Evolutionary conservation across 2,113 vertebrate genomes (phyloP).

Genomic region (Myrmecobius fasciatus): DNA sequence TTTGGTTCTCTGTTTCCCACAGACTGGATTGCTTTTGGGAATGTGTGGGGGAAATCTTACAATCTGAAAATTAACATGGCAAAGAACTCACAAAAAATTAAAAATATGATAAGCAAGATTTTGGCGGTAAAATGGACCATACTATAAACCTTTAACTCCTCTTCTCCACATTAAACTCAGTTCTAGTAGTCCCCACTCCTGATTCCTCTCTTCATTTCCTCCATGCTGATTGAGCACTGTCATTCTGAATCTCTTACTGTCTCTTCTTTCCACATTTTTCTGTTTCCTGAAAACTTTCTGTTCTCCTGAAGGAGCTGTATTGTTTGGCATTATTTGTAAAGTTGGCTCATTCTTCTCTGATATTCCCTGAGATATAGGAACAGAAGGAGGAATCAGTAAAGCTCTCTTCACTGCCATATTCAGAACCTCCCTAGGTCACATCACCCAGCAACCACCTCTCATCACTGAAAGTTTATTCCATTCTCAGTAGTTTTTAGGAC

Average conservation of each 20-base stretch:
- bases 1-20: not conserved
- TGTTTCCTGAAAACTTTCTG: not conserved
- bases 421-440: not conserved
- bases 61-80: not conserved
- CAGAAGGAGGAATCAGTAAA: not conserved
- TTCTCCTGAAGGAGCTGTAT: not conserved
- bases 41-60: not conserved
- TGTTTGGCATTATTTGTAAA: not conserved
- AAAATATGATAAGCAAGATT: not conserved
- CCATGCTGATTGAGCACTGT: not conserved
- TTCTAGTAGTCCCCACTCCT: not conserved
- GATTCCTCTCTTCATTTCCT: not conserved
- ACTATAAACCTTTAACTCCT: not conserved
- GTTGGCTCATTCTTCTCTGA: not conserved
- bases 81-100: not conserved
- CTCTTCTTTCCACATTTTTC: not conserved
- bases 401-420: not conserved
- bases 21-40: not conserved
- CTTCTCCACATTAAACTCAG: not conserved
- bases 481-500: not conserved
- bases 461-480: not conserved
- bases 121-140: not conserved
- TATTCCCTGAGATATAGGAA: not conserved
- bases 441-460: not conserved
- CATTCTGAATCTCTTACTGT: not conserved